Evolutionary conservation across 2,797 vertebrate species (phyloP).

Genomic region (Eulemur albifrons): DNA sequence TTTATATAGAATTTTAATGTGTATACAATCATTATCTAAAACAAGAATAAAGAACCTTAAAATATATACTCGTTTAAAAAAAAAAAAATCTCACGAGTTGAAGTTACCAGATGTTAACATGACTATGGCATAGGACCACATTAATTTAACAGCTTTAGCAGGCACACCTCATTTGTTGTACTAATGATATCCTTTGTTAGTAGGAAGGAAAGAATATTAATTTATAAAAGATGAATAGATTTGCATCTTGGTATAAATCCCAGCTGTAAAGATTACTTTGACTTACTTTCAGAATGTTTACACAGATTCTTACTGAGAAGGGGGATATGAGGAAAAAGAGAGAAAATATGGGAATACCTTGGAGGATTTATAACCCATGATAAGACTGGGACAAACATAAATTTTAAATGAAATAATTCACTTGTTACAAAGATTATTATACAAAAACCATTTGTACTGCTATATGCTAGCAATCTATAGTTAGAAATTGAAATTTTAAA

Average conservation of each 20-base stretch:
- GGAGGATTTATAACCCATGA: conserved; percentile 2
- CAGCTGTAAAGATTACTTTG: background rate
- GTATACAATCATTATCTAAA: background rate
- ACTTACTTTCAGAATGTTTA: conserved; percentile 21
- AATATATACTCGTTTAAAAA: background rate
- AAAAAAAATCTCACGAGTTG: background rate
- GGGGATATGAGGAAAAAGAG: background rate
- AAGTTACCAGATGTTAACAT: background rate
- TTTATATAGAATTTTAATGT: background rate
- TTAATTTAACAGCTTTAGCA: background rate
- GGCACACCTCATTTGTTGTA: background rate
- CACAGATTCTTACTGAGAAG: conserved; percentile 9
- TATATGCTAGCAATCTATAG: background rate
- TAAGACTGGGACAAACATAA: background rate
- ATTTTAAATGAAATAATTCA: background rate
- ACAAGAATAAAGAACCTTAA: conserved; percentile 11
- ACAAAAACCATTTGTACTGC: background rate
- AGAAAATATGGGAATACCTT: background rate
- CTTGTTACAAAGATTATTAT: background rate
- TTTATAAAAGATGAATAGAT: background rate
- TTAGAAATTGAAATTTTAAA: background rate
- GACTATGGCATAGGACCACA: background rate
- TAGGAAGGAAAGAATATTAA: background rate
- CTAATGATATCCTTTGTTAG: background rate
- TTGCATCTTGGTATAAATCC: background rate